Conservation (phyloP, 2,888 invertebrate genomes). For the Podabrus alpinus region DNA sequence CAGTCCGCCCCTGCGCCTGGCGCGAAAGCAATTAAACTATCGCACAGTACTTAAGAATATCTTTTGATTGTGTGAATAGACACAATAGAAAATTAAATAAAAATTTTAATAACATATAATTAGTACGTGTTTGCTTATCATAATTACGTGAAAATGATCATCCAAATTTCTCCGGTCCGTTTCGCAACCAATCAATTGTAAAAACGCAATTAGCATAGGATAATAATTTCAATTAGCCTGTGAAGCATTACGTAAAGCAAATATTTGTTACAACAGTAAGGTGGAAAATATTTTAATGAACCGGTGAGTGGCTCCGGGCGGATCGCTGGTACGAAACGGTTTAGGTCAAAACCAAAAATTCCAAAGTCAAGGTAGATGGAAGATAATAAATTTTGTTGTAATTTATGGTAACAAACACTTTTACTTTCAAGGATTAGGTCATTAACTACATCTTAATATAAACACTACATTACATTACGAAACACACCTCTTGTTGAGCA, state of each 20-base stretch:
- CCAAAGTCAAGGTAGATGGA: background rate
- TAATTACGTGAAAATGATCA: background rate
- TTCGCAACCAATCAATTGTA: background rate
- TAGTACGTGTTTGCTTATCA: background rate
- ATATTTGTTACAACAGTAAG: background rate
- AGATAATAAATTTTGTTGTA: background rate
- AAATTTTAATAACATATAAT: background rate
- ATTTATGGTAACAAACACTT: background rate
- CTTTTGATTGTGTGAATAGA: background rate
- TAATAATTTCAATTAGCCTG: background rate
- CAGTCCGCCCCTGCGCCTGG: too few relatives aligned
- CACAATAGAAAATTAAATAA: background rate
- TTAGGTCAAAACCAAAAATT: background rate
- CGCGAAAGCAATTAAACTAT: too few relatives aligned
- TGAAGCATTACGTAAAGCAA: background rate
- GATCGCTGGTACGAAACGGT: background rate
- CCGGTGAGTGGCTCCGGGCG: background rate
- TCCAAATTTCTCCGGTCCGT: background rate
- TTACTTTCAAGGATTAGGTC: background rate
- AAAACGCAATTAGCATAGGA: background rate
- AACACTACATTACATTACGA: background rate
- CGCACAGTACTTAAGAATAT: too few relatives aligned
- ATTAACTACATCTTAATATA: background rate
- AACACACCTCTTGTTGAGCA: background rate
- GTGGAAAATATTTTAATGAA: background rate